phyloP scores from a whole-genome alignment of 1,140 invertebrate genomes.

The Idris sp. region DNA sequence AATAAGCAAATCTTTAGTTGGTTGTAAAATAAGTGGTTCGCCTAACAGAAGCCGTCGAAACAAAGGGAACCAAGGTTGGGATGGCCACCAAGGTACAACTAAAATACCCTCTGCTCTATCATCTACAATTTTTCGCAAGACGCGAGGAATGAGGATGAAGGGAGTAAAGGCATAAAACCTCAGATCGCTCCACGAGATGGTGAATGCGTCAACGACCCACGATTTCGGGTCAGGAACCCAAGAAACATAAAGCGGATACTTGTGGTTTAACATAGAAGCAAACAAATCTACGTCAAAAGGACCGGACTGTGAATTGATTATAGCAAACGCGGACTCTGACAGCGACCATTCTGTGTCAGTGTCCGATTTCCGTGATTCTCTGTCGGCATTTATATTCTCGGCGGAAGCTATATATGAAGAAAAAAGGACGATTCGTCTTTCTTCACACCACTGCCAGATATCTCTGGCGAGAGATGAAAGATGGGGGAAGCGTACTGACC shows the following conservation, averaged over 20 bases:
- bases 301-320: conserved; percentile 39
- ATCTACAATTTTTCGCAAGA: no score
- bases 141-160: no score
- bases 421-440: conserved; percentile 61
- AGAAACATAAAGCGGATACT: conserved; percentile 52
- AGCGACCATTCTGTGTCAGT: conserved; percentile 41
- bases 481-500: conserved; percentile 44
- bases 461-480: neutral
- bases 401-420: conserved; percentile 69
- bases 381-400: conserved; percentile 46
- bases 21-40: conserved; percentile 12
- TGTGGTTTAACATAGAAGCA: conserved; percentile 17
- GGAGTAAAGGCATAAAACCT: no score
- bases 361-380: neutral
- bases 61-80: conserved; percentile 19
- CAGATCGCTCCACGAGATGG: neutral
- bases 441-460: conserved; percentile 8
- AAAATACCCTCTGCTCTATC: conserved; percentile 8
- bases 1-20: conserved; percentile 4
- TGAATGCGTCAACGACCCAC: conserved; percentile 45
- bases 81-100: conserved; percentile 14
- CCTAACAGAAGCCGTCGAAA: conserved; percentile 6
- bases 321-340: neutral
- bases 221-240: conserved; percentile 45
- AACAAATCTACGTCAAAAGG: conserved; percentile 50